Evolutionary conservation across 2,888 invertebrate genomes (phyloP).

Genomic region (Prosopocoilus inquinatus): DNA sequence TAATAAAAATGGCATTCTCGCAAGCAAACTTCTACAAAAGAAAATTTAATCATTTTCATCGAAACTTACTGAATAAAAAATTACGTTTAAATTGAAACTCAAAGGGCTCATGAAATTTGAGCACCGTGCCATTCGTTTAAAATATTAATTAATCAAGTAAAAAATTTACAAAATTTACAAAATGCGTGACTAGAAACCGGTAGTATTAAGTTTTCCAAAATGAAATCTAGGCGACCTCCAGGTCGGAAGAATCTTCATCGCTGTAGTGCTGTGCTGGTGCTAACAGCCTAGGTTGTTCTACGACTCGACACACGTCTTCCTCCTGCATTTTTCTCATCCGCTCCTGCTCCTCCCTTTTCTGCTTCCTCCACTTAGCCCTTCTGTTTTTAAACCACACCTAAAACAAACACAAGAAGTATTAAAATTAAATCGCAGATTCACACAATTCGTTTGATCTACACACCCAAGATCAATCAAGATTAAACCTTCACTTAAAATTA

Average conservation of each 20-base stretch:
- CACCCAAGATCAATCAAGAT: too few species aligned
- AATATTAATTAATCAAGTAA: too few species aligned
- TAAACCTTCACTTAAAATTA: too few species aligned
- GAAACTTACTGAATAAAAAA: too few species aligned
- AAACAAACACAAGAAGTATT: constrained; percentile 39
- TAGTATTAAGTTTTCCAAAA: neutral
- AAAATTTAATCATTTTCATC: too few species aligned
- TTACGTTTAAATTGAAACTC: too few species aligned
- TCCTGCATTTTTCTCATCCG: constrained; percentile 78
- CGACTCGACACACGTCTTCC: constrained; percentile 59
- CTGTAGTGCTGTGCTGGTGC: constrained; percentile 44
- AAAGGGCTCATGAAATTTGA: too few species aligned
- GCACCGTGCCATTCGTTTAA: too few species aligned
- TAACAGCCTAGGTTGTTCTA: constrained; percentile 37
- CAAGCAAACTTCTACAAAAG: too few species aligned
- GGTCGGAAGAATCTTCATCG: constrained; percentile 76
- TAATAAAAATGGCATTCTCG: too few species aligned
- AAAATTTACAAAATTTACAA: constrained; percentile 18
- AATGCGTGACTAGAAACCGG: constrained; percentile 13
- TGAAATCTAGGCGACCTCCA: constrained; percentile 71
- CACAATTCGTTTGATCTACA: too few species aligned
- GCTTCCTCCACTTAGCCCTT: constrained; percentile 94
- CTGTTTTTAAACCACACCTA: constrained; percentile 98
- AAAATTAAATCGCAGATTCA: neutral
- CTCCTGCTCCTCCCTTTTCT: constrained; percentile 86